Evolutionary conservation across 2,113 vertebrate genomes (phyloP), one percentile per base, ranked within the genome.

Genomic region (Balaenoptera acutorostrata): DNA sequence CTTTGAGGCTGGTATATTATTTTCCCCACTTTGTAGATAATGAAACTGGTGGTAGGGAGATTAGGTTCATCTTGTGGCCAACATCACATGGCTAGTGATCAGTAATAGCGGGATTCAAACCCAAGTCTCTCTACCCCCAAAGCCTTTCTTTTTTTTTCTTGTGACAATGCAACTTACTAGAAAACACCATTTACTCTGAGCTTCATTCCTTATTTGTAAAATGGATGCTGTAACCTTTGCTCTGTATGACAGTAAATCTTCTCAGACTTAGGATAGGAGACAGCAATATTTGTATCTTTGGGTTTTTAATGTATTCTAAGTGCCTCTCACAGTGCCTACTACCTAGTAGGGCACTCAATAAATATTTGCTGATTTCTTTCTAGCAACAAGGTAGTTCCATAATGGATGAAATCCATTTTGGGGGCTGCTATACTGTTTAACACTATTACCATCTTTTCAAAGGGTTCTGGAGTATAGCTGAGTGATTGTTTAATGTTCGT

Each of bases 141-240:
- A 69, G 2, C 33, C 8, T 90, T 93, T 77, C 21, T 17, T 88
- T 77, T 5, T 81, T 66, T 89, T 77, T 21, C 9, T 92, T 68
- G 0, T 52, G 33, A 46, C 55, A 46, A 6, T 84, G 27, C 49
- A 80, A 29, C 29, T 95, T 94, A 71, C 23, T 81, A 87, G 55
- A 93, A 95, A 94, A 82, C 75, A 8, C 55, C 11, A 88, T 81
- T 86, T 78, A 71, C 8, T 96, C 49, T 77, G 72, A 91, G n/a
- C 17, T 52, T 94, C n/a, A 29, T 92, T 90, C 10, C 18, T 93
- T 36, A 84, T 49, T 39, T 94, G 27, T 86, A 27, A 95, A 96
- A 31, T 59, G 46, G 64, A 14, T 46, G 90, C 71, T 95, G 81
- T 92, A 88, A 72, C 23, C 29, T 18, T 36, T 95, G 27, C 6